Percentiles rank a stretch among this genome's conserved stretches.
Evolutionary conservation across 2,113 vertebrate species (phyloP).

Genomic region (Petaurus breviceps): DNA sequence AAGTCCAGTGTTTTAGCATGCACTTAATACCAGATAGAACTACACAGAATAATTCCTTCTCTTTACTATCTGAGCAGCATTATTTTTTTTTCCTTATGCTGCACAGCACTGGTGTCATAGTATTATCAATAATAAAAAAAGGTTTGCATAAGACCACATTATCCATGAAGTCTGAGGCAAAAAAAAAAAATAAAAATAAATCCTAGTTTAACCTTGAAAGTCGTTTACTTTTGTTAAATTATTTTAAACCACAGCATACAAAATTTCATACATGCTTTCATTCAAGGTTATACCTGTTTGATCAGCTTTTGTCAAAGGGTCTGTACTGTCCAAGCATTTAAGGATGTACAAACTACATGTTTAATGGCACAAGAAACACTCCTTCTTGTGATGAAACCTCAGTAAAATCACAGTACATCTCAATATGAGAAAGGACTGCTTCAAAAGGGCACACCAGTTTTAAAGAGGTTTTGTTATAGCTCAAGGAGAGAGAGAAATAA

Average conservation of each 20-base stretch:
- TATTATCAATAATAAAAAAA: constrained; percentile 83
- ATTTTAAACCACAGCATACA: constrained; percentile 58
- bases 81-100: constrained; percentile 74
- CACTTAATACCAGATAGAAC: constrained; percentile 82
- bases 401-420: constrained; percentile 84
- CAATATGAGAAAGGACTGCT: constrained; percentile 89
- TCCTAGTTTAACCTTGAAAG: constrained; percentile 69
- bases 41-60: constrained; percentile 82
- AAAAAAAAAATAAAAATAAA: constrained; percentile 66
- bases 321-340: constrained; percentile 70
- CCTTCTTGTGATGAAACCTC: constrained; percentile 82
- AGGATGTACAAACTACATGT: constrained; percentile 64
- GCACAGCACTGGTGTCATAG: constrained; percentile 79
- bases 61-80: constrained; percentile 79
- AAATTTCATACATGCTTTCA: constrained; percentile 53
- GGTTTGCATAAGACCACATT: constrained; percentile 87
- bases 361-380: constrained; percentile 84
- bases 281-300: constrained; percentile 54
- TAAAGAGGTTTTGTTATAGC: constrained; percentile 81
- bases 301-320: constrained; percentile 63
- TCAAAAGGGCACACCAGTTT: constrained; percentile 79
- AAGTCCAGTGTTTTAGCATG: constrained; percentile 86
- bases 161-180: constrained; percentile 78
- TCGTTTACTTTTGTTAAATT: constrained; percentile 52
- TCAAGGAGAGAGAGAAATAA: constrained; percentile 82